Percentiles rank a stretch among this genome's conserved stretches.
These are phyloP conservation scores for Megalurothrips usitatus DNA, from an alignment of 2,888 invertebrate genomes.

Conservation along the genomic window DNA sequence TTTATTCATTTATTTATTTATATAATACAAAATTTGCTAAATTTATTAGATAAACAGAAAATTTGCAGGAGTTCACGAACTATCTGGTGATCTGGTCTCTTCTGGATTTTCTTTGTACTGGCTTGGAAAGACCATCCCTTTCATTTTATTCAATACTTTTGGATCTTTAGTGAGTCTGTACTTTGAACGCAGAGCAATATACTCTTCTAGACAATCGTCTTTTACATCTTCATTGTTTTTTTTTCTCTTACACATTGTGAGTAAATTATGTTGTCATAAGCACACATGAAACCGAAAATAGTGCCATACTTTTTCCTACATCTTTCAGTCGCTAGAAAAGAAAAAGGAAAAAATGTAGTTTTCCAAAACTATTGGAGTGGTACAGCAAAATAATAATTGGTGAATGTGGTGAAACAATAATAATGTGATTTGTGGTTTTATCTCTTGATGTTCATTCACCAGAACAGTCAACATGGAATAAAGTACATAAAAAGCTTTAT, in stretches of 20 bases:
- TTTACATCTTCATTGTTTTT: neutral
- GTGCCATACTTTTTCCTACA: neutral
- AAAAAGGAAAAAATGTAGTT: neutral
- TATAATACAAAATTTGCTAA: too few relatives aligned
- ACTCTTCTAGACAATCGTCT: neutral
- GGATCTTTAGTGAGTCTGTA: conserved; percentile 1
- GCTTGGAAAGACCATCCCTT: neutral
- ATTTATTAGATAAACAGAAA: too few relatives aligned
- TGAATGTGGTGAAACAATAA: neutral
- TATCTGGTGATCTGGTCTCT: too few relatives aligned
- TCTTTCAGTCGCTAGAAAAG: too few relatives aligned
- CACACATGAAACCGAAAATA: neutral
- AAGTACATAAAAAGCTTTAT: neutral
- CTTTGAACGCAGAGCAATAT: neutral
- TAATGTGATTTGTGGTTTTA: neutral
- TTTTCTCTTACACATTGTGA: neutral
- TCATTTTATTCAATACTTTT: neutral
- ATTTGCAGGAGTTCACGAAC: too few relatives aligned
- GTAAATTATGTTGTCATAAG: neutral
- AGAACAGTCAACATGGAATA: neutral
- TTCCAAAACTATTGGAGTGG: neutral
- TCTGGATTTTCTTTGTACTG: too few relatives aligned
- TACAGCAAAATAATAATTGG: too few relatives aligned
- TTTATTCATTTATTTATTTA: too few relatives aligned
- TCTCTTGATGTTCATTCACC: neutral